Evolutionary conservation across 2,888 invertebrate species (phyloP).

Genomic region (Rosalia funebris): DNA sequence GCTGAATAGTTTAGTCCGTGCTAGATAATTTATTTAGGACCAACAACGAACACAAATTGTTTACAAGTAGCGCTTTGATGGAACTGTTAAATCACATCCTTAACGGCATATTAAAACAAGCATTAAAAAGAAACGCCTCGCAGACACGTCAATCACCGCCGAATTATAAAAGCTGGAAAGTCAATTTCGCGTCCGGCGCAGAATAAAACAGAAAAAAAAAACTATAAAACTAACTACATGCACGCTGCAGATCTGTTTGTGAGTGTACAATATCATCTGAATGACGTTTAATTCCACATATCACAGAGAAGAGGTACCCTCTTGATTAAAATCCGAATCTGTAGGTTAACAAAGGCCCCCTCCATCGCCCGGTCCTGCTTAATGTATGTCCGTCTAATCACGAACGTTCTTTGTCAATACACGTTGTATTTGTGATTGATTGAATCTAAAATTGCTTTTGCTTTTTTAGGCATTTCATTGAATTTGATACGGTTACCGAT

Average conservation of each 20-base stretch:
- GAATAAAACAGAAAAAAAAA: slow-evolving; percentile 20
- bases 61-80: slow-evolving; percentile 47
- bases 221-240: slow-evolving; percentile 19
- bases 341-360: slow-evolving; percentile 58
- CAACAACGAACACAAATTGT: too few species aligned
- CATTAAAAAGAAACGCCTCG: slow-evolving; percentile 47
- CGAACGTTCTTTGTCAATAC: slow-evolving; percentile 61
- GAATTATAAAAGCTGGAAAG: slow-evolving; percentile 21
- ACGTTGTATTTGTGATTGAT: slow-evolving; percentile 61
- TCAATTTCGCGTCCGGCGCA: slow-evolving; percentile 12
- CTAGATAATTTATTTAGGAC: too few species aligned
- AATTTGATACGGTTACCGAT: slow-evolving; percentile 29
- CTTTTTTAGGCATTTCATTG: slow-evolving; percentile 43
- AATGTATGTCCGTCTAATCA: slow-evolving; percentile 61
- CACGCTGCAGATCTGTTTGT: slow-evolving; percentile 56
- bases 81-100: slow-evolving; percentile 53
- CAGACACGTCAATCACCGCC: slow-evolving; percentile 45
- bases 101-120: slow-evolving; percentile 49
- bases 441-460: slow-evolving; percentile 61
- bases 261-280: slow-evolving; percentile 59
- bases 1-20: too few species aligned
- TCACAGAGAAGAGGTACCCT: slow-evolving; percentile 59
- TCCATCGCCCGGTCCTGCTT: slow-evolving; percentile 53
- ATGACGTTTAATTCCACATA: slow-evolving; percentile 62
- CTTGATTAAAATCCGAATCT: slow-evolving; percentile 62